Base-by-base conservation (phyloP, 2,888 invertebrate species). In the Hydrotaea diabolus region DNA sequence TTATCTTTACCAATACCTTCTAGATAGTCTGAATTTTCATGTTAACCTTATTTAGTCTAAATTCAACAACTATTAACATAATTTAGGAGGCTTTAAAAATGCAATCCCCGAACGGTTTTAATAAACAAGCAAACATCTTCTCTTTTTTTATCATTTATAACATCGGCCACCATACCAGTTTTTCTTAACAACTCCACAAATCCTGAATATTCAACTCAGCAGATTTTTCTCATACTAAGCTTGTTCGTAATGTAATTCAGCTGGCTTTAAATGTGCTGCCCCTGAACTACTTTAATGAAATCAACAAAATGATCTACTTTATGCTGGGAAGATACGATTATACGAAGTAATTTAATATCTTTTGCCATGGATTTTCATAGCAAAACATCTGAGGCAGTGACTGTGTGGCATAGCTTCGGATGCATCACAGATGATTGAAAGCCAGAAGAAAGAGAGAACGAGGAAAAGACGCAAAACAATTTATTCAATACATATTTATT, bases 401-500 rank as follows among this genome's bases (percentile, higher is more conserved):
- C 11, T n/a, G 39, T 11, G 2, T n/a, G 39, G 43, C 66, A 39
- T 36, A 36, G 64, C 66, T n/a, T 49, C n/a, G 49, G n/a, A 49
- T 59, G 23, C 9, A 15, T 26, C 13, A 31, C 31, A 31, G 26
- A 59, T 55, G 21, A 55, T 55, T 55, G 23, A 59, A 26, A 1
- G 23, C 13, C 4, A 15, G 43, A 66, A 39, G 66, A 19, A 66
- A 21, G 17, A 2, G 7, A 39, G 43, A 43, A 39, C 21, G 66
- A 66, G 66, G 31, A 31, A 66, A 66, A 13, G 43, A 66, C 39
- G 36, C 19, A 2, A 66, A 66, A 43, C 36, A 66, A 66, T 66
- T 66, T 66, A 66, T 43, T 66, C 43, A 66, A 66, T 66, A n/a
- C n/a, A n/a, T n/a, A 19, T 59, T 59, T 59, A 59, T 59, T 23